These are phyloP conservation scores for Cepaea nemoralis DNA, from an alignment of 1,140 invertebrate species.

Conservation along the genomic window DNA sequence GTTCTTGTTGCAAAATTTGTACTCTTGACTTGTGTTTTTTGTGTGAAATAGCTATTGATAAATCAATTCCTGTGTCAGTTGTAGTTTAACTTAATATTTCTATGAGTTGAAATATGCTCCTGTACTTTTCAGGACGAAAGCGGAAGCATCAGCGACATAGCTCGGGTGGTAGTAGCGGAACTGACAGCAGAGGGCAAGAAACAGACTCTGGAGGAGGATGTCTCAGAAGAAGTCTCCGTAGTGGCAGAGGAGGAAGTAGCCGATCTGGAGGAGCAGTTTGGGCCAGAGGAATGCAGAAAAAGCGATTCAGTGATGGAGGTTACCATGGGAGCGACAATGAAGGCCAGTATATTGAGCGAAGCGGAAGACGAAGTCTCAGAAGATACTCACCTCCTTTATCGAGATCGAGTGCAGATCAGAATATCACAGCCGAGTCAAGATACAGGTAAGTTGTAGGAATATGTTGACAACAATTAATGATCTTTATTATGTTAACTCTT, in stretches of 20 bases:
- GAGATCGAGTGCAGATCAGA: conserved; percentile 21
- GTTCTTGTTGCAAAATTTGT: no score
- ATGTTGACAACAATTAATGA: no score
- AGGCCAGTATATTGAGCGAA: neutral
- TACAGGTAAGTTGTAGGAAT: conserved; percentile 16
- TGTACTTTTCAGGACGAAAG: conserved; percentile 58
- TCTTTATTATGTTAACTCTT: no score
- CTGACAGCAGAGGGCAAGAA: conserved; percentile 55
- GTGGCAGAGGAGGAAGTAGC: conserved; percentile 1
- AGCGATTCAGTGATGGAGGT: neutral
- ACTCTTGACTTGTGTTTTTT: no score
- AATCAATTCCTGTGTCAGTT: no score
- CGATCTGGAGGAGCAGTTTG: neutral
- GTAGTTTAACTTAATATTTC: no score
- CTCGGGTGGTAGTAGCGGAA: conserved; percentile 63
- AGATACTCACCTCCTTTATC: conserved; percentile 13
- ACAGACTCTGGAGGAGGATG: conserved; percentile 47
- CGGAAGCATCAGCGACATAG: conserved; percentile 68
- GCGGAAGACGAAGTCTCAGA: conserved; percentile 26
- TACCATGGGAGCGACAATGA: neutral
- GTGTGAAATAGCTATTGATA: no score
- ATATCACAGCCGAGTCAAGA: conserved; percentile 35
- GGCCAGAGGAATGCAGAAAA: neutral
- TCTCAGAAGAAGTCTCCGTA: conserved; percentile 12
- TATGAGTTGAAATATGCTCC: neutral